Percentiles rank a stretch among this genome's conserved stretches.
phyloP scores from a whole-genome alignment of 1,140 invertebrate species.

The Steinernema feltiae region DNA sequence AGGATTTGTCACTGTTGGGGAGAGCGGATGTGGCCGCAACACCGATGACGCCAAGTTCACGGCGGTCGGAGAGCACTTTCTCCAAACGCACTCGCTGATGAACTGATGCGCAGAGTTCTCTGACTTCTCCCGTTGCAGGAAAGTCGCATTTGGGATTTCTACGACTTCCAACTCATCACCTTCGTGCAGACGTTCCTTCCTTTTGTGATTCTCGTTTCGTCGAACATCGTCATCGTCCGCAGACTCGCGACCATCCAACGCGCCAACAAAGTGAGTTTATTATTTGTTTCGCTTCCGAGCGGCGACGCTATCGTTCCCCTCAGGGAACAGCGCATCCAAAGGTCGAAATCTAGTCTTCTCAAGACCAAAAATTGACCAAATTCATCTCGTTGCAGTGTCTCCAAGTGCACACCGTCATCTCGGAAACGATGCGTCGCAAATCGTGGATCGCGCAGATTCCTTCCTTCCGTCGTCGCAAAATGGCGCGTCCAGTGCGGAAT shows the following conservation, averaged over 20 bases:
- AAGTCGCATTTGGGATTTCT: slow-evolving; percentile 7
- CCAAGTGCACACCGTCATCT: slow-evolving; percentile 12
- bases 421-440: neutral
- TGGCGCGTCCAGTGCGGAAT: slow-evolving; percentile 12
- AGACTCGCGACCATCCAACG: slow-evolving; percentile 5
- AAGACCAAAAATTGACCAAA: too few species aligned
- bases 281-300: neutral
- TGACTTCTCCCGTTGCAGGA: slow-evolving; percentile 16
- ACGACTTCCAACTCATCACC: slow-evolving; percentile 20
- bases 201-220: slow-evolving; percentile 16
- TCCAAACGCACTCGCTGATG: too few species aligned
- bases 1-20: neutral
- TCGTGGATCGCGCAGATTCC: slow-evolving; percentile 2
- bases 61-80: too few species aligned
- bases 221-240: slow-evolving; percentile 26
- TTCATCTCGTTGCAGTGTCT: slow-evolving; percentile 17
- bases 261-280: slow-evolving; percentile 11
- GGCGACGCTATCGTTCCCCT: too few species aligned
- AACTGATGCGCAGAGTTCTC: too few species aligned
- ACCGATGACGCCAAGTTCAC: too few species aligned
- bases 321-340: too few species aligned
- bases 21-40: neutral
- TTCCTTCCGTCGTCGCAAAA: neutral
- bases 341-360: neutral
- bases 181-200: slow-evolving; percentile 26